Evolutionary conservation across 1,140 invertebrate species (phyloP), one percentile per base, ranked within the genome.

Genomic region (Bombus confusus): DNA sequence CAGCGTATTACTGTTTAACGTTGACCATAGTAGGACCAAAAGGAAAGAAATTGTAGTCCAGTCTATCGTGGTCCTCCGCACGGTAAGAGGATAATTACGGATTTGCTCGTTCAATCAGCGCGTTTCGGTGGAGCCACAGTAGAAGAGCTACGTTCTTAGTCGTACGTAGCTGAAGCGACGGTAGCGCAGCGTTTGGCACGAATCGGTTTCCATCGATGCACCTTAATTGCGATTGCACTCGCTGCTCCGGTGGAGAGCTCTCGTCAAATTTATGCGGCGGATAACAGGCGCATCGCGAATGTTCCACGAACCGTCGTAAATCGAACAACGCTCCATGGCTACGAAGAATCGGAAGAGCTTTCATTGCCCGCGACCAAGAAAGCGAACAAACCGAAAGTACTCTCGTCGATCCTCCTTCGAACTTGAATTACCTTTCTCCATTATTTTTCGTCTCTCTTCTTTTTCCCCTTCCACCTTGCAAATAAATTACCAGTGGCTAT

Each of bases 201-300:
- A 83, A 69, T 80, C 68, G 73, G 18, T 87, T 86, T 37, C 31
- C 68, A 75, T 75, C 78, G 78, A 43, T 79, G 85, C 62, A 41
- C 59, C 74, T 89, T 87, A 90, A 89, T 89, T 87, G 77, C 73
- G 57, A 86, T 89, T 84, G 76, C 80, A 66, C 66, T 75, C 62
- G 28, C n/a, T 47, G 31, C 28, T 22, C 41, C 39, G 34, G 18
- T 43, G 13, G 82, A 79, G 68, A 78, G 39, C 72, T 31, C 64
- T 74, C 57, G 75, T 86, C 68, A 64, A 79, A 72, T 68, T 81
- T 37, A 66, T 66, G 64, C 64, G 34, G 25, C 15, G 59, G 34
- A 80, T 83, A 88, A 88, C 73, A 34, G 31, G 39, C 34, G 47
- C 73, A 57, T 59, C 59, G 68, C 76, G 28, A 62, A 12, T 41